These are phyloP conservation scores for Maniola hyperantus DNA, from an alignment of 2,888 invertebrate species.

Conservation along the genomic window DNA sequence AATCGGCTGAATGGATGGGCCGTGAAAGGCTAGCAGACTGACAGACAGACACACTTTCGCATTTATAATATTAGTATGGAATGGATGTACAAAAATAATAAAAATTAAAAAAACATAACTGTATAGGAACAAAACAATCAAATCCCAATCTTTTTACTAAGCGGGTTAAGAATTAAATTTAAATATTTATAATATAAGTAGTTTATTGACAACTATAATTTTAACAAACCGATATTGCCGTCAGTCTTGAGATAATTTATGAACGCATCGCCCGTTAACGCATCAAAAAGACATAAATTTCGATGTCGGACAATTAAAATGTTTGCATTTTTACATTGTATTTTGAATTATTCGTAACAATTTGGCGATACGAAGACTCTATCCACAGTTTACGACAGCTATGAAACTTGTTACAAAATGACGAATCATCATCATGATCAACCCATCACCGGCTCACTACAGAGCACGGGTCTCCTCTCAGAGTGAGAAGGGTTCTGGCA, in stretches of 20 bases:
- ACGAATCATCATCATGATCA: too few relatives aligned
- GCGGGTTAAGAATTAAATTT: neutral
- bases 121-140: neutral
- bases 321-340: constrained; percentile 15
- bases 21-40: too few relatives aligned
- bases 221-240: constrained; percentile 6
- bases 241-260: constrained; percentile 9
- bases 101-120: neutral
- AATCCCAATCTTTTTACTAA: neutral
- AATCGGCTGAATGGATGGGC: too few relatives aligned
- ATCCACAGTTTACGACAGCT: too few relatives aligned
- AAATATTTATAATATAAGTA: neutral
- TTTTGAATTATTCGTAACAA: neutral
- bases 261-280: constrained; percentile 1
- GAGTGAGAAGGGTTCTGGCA: too few relatives aligned
- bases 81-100: too few relatives aligned
- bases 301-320: constrained; percentile 29
- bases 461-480: too few relatives aligned
- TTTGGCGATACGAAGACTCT: neutral
- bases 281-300: constrained; percentile 31
- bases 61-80: too few relatives aligned
- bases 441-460: too few relatives aligned
- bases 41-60: too few relatives aligned
- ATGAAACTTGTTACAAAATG: too few relatives aligned
- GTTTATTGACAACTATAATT: constrained; percentile 6